Evolutionary conservation across 2,888 invertebrate species (phyloP), one percentile per base, ranked within the genome.

Genomic region (Clepsis dumicolana): DNA sequence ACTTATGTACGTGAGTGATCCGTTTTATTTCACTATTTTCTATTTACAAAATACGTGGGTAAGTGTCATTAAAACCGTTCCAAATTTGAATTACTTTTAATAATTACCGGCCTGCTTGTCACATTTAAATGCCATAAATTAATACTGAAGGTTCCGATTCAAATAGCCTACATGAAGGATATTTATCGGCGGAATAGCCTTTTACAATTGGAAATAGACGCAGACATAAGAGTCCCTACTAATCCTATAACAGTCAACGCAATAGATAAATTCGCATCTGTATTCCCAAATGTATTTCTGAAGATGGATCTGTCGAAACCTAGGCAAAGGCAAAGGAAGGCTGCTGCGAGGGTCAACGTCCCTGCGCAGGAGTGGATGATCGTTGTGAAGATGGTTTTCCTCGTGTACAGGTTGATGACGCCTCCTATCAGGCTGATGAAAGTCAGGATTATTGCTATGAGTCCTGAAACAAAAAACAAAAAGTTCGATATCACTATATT

Each of bases 391-490:
- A 57, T 70, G 0, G 78, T 29, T 21, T 69, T 71, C 4, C 62
- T 63, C 7, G 77, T 70, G 29, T 76, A 77, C 1, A 87, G 75
- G 53, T 83, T 81, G 24, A 79, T 12, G 0, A 85, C 12, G 25
- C 87, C 90, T 50, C 85, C 87, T 24, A 87, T 25, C 1, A 89
- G 76, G 72, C 81, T 88, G 0, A 85, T 24, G 2, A 79, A 8
- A 1, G 88, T 85, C 2, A 87, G 71, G 5, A 87, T 4, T 77
- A 89, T 71, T 5, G 89, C 86, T 12, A 84, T 41, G 16, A 89
- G 68, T 64, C 90, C 90, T 90, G 83, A 65, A 76, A 88, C 80
- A 16, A 73, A 70, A 68, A 69, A 60, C 24, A 35, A 60, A 56
- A 35, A 35, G n/a, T n/a, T n/a, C n/a, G n/a, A n/a, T n/a, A n/a